Percentiles rank a stretch among this genome's conserved stretches.
These are phyloP conservation scores for Erethizon dorsatum DNA, from an alignment of 2,797 vertebrate genomes.

Conservation along the genomic window DNA sequence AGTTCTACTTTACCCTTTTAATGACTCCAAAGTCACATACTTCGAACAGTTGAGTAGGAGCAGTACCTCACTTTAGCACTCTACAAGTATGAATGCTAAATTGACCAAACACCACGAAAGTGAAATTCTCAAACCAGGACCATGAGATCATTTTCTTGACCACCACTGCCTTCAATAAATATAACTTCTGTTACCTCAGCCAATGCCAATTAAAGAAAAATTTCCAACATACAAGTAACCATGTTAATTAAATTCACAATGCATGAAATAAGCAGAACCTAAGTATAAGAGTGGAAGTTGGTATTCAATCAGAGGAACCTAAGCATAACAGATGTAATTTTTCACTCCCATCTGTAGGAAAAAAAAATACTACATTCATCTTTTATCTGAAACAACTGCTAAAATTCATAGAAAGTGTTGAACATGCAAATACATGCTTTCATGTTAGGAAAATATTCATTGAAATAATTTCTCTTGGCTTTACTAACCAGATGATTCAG, in stretches of 20 bases:
- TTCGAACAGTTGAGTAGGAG: background rate
- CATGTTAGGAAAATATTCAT: constrained; percentile 4
- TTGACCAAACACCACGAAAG: background rate
- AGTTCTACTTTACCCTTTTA: background rate
- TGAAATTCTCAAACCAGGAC: background rate
- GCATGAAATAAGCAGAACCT: constrained; percentile 58
- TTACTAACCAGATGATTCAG: background rate
- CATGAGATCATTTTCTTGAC: constrained; percentile 17
- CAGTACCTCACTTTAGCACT: background rate
- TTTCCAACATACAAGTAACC: constrained; percentile 23
- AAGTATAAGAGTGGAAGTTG: background rate
- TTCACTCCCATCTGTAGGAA: background rate
- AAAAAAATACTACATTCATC: background rate
- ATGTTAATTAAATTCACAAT: constrained; percentile 40
- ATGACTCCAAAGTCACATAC: background rate
- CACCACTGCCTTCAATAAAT: background rate
- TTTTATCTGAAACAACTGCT: constrained; percentile 62
- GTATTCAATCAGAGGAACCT: constrained; percentile 49
- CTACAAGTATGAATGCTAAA: background rate
- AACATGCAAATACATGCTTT: background rate
- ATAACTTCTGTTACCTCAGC: background rate
- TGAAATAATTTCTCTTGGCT: constrained; percentile 35
- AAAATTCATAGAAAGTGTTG: background rate
- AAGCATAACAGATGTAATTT: constrained; percentile 46
- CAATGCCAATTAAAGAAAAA: background rate